Percentiles rank a stretch among this genome's conserved stretches.
Conservation (phyloP, 2,797 vertebrate species). For the Chloroceryle amazona region DNA sequence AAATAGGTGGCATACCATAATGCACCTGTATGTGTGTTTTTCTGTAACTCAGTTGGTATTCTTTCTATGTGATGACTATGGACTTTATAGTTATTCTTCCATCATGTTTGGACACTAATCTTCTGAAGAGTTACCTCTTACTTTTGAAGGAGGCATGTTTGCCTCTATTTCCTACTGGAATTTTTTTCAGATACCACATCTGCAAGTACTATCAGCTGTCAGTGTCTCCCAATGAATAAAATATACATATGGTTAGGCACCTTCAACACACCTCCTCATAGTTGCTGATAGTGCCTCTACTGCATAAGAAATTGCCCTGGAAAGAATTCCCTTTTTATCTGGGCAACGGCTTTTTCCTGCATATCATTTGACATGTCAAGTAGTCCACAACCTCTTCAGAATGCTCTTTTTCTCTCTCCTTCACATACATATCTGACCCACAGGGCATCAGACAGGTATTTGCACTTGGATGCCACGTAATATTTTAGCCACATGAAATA, state of each 20-base stretch:
- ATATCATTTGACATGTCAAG: not conserved
- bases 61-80: not conserved
- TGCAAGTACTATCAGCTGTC: not conserved
- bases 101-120: not conserved
- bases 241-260: not conserved
- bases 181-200: not conserved
- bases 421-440: not conserved
- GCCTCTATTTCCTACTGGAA: not conserved
- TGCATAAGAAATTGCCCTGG: not conserved
- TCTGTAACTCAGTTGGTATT: not conserved
- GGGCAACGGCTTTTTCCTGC: not conserved
- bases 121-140: not conserved
- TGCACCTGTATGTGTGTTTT: not conserved
- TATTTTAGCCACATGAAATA: not conserved
- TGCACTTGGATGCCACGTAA: not conserved
- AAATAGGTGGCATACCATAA: not conserved
- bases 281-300: not conserved
- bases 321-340: not conserved
- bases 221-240: not conserved
- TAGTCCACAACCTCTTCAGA: not conserved
- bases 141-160: not conserved
- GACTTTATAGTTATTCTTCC: not conserved
- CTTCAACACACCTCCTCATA: not conserved
- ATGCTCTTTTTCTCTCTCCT: not conserved
- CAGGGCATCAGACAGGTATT: not conserved